Evolutionary conservation across 2,113 vertebrate species (phyloP), one percentile per base, ranked within the genome.

Genomic region (Lepisosteus oculatus): DNA sequence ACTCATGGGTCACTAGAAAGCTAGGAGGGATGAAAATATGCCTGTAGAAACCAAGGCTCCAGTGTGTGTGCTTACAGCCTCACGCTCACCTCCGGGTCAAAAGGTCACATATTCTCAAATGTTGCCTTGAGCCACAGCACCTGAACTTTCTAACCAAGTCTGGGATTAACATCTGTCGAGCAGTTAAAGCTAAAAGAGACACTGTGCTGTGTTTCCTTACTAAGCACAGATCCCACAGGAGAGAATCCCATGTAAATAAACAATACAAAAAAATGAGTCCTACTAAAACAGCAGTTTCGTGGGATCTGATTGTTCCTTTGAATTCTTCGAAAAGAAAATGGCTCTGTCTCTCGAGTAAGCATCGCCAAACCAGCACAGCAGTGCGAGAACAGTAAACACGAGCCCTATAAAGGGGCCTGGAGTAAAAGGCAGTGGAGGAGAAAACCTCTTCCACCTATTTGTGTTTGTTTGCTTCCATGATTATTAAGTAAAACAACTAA

Each of bases 301-400:
- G 77, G 70, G 76, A 57, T 72, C 73, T 44, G 69, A 74, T 47
- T 69, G 6, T 56, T 74, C 76, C 72, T 41, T 67, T 70, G 72
- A 79, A 78, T 56, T 43, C 72, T 85, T 87, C 81, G 61, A 44
- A 80, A 83, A 80, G 86, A 84, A 87, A 56, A 69, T 57, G 54
- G 45, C 61, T 73, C 67, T 47, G 75, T 88, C 84, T 85, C 79
- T 62, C 72, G 84, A 84, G 88, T 83, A 86, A 86, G 86, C 83
- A 76, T 61, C 80, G 79, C 81, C 84, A 87, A 86, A 77, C 15
- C 12, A 47, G 72, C 80, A 78, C 65, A 74, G 77, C 79, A 70
- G 80, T 85, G 85, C 69, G 78, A 86, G 86, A 91, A 90, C 64
- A 75, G 85, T 82, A 88, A 90, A 91, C 83, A 90, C 89, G 89